These are phyloP conservation scores for Zoanthus sansibaricus DNA, from an alignment of 92 coral and sea anemone species.

Conservation along the genomic window DNA sequence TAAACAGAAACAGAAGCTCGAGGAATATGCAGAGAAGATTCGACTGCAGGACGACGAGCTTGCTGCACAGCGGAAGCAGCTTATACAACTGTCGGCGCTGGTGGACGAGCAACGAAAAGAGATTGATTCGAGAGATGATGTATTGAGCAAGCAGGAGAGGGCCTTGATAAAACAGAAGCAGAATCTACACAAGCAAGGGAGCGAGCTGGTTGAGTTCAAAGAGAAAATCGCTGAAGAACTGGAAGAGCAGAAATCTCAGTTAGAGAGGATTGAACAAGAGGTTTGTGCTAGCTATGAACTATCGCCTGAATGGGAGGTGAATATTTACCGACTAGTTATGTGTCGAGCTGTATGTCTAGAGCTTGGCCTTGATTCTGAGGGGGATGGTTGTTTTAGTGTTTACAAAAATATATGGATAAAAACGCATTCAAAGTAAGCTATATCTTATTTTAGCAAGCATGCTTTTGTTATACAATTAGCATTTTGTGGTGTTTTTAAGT, in stretches of 20 bases:
- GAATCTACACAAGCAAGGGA: conserved; percentile 70
- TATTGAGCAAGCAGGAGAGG: conserved; percentile 70
- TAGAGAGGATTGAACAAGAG: conserved; percentile 80
- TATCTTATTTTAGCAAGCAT: no score
- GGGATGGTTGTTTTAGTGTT: no score
- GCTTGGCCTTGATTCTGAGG: no score
- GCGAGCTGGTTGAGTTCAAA: conserved; percentile 75
- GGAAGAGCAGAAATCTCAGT: conserved; percentile 71
- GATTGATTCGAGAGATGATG: conserved; percentile 76
- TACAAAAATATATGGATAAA: no score
- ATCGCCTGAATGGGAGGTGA: not conserved
- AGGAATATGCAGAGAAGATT: conserved; percentile 86
- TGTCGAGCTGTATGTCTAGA: no score
- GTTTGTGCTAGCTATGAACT: conserved; percentile 39
- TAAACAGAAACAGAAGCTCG: conserved; percentile 91
- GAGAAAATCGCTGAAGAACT: conserved; percentile 66
- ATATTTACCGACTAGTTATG: no score
- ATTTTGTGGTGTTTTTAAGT: no score
- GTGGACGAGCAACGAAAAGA: conserved; percentile 92
- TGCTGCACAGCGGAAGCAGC: conserved; percentile 84
- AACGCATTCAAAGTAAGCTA: no score
- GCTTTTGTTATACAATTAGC: no score
- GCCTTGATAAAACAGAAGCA: conserved; percentile 71
- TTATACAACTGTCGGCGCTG: conserved; percentile 73
- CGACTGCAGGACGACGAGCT: conserved; percentile 85